These are phyloP conservation scores for Hipparchia semele DNA, from an alignment of 2,888 invertebrate genomes.

Conservation along the genomic window DNA sequence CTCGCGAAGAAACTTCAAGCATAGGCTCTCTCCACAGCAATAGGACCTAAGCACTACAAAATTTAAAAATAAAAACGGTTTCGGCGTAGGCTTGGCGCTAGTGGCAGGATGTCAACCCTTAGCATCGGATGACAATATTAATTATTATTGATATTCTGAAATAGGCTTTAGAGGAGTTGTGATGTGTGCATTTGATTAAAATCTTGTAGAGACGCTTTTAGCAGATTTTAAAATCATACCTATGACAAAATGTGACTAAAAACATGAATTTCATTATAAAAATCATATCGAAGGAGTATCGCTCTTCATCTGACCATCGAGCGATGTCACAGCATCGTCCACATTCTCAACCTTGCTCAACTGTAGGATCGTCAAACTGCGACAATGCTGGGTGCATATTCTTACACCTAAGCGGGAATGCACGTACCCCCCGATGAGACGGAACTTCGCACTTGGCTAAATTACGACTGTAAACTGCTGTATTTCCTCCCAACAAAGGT, in stretches of 20 bases:
- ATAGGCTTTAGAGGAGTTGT: too few relatives aligned
- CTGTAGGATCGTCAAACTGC: background rate
- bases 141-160: too few relatives aligned
- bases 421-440: conserved; percentile 78
- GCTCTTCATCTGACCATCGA: background rate
- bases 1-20: too few relatives aligned
- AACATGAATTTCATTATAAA: background rate
- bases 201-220: background rate
- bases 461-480: conserved; percentile 67
- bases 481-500: conserved; percentile 48
- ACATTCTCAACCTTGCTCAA: background rate
- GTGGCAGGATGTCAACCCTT: too few relatives aligned
- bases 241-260: background rate
- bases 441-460: conserved; percentile 80
- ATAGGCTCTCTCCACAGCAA: too few relatives aligned
- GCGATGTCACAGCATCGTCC: background rate
- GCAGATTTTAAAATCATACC: background rate
- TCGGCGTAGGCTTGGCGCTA: too few relatives aligned
- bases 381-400: conserved; percentile 59
- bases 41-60: too few relatives aligned
- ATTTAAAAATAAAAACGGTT: too few relatives aligned
- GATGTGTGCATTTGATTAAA: too few relatives aligned
- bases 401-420: conserved; percentile 73
- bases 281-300: background rate
- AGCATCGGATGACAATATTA: background rate